A percentile compares a stretch with the other conserved stretches of the same genome.
These are phyloP conservation scores for Resseliella maxima DNA, from an alignment of 2,888 invertebrate species.

Conservation along the genomic window DNA sequence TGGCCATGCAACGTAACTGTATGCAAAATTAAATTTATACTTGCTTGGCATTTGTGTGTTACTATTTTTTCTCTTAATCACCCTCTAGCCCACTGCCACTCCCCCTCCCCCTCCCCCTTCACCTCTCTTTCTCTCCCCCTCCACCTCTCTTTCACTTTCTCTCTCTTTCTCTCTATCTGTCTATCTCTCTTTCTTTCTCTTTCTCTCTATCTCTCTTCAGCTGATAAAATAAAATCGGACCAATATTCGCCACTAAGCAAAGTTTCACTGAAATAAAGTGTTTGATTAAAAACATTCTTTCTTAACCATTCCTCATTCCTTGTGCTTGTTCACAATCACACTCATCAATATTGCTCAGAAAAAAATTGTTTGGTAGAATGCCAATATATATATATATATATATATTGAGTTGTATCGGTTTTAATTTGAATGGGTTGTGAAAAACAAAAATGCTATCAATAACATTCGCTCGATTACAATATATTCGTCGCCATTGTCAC, in stretches of 20 bases:
- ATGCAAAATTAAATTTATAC: constrained; percentile 4
- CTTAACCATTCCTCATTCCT: not conserved
- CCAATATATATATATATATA: no score
- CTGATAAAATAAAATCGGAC: no score
- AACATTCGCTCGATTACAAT: constrained; percentile 36
- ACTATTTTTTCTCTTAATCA: not conserved
- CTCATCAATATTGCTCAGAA: not conserved
- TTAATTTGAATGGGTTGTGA: not conserved
- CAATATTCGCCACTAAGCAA: not conserved
- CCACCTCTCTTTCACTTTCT: no score
- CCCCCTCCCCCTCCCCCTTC: no score
- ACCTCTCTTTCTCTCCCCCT: no score
- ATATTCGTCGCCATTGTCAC: not conserved
- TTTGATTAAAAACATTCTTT: constrained; percentile 46
- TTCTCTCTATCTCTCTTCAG: no score
- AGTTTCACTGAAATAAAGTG: constrained; percentile 18
- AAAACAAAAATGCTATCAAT: constrained; percentile 3
- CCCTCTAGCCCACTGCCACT: no score
- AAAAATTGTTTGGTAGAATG: not conserved
- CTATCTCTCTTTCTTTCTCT: no score
- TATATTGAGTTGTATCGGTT: not conserved
- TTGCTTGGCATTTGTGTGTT: not conserved
- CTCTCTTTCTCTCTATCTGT: no score
- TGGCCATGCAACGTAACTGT: not conserved
- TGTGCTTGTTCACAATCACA: not conserved